Evolutionary conservation across 2,797 vertebrate species (phyloP).

Genomic region (Darevskia nairensis): DNA sequence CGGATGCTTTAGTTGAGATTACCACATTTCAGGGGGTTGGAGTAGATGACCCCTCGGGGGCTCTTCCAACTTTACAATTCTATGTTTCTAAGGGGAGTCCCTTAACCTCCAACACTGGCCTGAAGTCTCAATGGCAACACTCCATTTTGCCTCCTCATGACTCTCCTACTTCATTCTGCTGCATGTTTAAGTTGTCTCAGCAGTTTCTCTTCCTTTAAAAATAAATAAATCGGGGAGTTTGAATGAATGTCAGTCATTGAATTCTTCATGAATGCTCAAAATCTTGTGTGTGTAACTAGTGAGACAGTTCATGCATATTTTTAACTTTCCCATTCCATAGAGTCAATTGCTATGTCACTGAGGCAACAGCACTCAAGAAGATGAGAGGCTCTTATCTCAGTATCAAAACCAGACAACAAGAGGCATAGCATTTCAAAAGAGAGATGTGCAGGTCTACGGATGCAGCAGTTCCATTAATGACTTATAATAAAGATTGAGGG

Average conservation of each 20-base stretch:
- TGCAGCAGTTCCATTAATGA: background rate
- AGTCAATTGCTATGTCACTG: background rate
- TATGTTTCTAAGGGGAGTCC: background rate
- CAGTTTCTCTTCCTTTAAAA: background rate
- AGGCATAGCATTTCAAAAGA: background rate
- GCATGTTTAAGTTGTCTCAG: background rate
- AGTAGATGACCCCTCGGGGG: too few relatives aligned
- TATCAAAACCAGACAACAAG: slow-evolving; percentile 10
- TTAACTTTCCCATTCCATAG: background rate
- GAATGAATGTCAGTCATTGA: background rate
- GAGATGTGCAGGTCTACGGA: background rate
- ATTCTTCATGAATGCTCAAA: background rate
- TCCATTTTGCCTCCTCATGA: background rate
- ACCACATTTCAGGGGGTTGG: too few relatives aligned
- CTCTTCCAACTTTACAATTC: too few relatives aligned
- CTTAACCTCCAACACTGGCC: too few relatives aligned
- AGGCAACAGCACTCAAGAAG: slow-evolving; percentile 1
- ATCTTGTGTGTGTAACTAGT: background rate
- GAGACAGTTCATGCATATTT: background rate
- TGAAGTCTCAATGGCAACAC: background rate
- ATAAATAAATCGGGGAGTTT: background rate
- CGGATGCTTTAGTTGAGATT: too few relatives aligned
- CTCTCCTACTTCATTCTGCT: background rate
- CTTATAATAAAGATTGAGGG: background rate
- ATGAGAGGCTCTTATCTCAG: slow-evolving; percentile 13